Percentiles rank a stretch among this genome's conserved stretches.
These are phyloP conservation scores for Leptinotarsa texana DNA, from an alignment of 1,140 invertebrate species.

Conservation along the genomic window DNA sequence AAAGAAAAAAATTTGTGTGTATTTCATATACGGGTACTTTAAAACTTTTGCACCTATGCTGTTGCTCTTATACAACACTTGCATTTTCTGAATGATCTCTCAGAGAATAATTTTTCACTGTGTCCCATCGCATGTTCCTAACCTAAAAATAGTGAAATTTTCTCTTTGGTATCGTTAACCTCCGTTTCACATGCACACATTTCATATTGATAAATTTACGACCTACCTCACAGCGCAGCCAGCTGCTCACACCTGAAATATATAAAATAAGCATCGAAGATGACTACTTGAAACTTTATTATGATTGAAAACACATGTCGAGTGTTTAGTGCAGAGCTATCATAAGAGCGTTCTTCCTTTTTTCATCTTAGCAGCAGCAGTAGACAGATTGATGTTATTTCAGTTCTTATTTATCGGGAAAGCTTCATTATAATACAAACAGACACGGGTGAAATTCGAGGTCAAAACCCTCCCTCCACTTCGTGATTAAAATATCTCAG, in stretches of 20 bases:
- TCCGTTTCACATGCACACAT: neutral
- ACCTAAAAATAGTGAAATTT: too few species aligned
- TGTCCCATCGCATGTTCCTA: too few species aligned
- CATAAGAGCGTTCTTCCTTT: neutral
- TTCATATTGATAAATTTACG: neutral
- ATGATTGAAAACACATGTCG: conserved; percentile 6
- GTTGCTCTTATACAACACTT: too few species aligned
- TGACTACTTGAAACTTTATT: conserved; percentile 4
- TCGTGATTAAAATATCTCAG: neutral
- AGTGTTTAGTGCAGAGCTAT: neutral
- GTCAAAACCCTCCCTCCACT: neutral
- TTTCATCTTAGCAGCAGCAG: neutral
- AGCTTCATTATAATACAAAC: neutral
- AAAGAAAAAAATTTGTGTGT: too few species aligned
- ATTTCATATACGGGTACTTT: too few species aligned
- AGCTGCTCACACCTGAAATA: conserved; percentile 5
- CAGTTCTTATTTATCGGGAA: neutral
- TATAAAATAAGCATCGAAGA: neutral
- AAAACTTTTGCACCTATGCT: too few species aligned
- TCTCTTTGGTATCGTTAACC: too few species aligned
- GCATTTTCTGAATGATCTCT: too few species aligned
- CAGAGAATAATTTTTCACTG: too few species aligned
- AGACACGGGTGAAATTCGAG: neutral
- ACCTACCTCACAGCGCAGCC: neutral
- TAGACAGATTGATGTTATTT: conserved; percentile 3